phyloP scores from a whole-genome alignment of 2,113 vertebrate genomes.

The Promerops cafer region DNA sequence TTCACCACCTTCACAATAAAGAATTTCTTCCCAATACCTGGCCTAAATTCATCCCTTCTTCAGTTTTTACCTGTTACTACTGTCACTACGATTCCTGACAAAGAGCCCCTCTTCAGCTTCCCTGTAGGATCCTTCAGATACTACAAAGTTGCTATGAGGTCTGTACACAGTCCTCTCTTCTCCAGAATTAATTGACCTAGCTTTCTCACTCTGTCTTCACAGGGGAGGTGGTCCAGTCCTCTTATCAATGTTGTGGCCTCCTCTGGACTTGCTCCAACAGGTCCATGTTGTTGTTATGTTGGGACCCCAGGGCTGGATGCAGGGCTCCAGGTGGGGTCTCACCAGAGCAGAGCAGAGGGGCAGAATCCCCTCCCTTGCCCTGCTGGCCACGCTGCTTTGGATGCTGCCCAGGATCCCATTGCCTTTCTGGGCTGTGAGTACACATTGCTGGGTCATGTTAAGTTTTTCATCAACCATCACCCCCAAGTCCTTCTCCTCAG shows the following conservation, averaged over 20 bases:
- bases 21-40: background rate
- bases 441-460: background rate
- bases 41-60: background rate
- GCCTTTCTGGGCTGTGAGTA: background rate
- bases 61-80: background rate
- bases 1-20: background rate
- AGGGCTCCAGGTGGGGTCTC: background rate
- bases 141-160: background rate
- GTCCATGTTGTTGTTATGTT: background rate
- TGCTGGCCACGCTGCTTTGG: background rate
- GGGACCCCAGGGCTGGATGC: background rate
- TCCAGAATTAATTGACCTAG: background rate
- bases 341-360: background rate
- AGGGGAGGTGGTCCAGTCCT: background rate
- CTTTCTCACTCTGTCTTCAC: background rate
- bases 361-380: background rate
- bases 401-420: background rate
- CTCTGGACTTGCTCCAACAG: background rate
- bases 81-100: background rate
- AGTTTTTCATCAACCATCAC: background rate
- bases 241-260: fast-evolving
- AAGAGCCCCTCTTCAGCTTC: background rate
- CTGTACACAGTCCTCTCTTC: background rate
- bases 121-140: background rate
- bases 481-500: background rate